Percentiles rank a stretch among this genome's conserved stretches.
phyloP scores from a whole-genome alignment of 1,140 invertebrate genomes.

The Mizuhopecten yessoensis region DNA sequence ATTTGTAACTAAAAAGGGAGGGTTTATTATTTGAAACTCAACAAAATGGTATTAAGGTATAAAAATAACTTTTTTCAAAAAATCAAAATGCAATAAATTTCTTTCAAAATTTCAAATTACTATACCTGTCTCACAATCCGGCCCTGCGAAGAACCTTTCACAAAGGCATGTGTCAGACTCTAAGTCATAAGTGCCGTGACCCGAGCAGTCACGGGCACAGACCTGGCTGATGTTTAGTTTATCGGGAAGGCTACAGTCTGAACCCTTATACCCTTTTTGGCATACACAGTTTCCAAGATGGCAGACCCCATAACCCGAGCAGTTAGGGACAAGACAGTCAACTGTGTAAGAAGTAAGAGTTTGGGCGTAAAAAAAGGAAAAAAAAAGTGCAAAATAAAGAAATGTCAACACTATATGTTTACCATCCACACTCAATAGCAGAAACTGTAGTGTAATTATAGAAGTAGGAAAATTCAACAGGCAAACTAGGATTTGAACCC shows the following conservation, averaged over 20 bases:
- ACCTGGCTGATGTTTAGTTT: conserved; percentile 96
- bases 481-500: no score
- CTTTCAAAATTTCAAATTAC: conserved; percentile 14
- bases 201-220: conserved; percentile 96
- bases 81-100: neutral
- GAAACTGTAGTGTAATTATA: no score
- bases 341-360: conserved; percentile 70
- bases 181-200: conserved; percentile 96
- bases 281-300: conserved; percentile 97
- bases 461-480: no score
- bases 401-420: conserved; percentile 49
- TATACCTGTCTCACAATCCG: conserved; percentile 94
- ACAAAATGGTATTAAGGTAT: neutral
- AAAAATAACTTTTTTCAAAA: neutral
- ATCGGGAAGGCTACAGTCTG: conserved; percentile 94
- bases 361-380: conserved; percentile 60
- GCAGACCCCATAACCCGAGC: conserved; percentile 97
- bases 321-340: conserved; percentile 88
- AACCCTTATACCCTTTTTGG: conserved; percentile 97
- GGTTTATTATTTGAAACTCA: neutral
- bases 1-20: neutral
- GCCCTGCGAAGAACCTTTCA: conserved; percentile 95
- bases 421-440: neutral
- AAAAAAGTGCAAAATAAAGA: conserved; percentile 61
- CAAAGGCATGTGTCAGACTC: conserved; percentile 96